Conservation (phyloP, 2,113 vertebrate genomes). For the Thymallus thymallus region DNA sequence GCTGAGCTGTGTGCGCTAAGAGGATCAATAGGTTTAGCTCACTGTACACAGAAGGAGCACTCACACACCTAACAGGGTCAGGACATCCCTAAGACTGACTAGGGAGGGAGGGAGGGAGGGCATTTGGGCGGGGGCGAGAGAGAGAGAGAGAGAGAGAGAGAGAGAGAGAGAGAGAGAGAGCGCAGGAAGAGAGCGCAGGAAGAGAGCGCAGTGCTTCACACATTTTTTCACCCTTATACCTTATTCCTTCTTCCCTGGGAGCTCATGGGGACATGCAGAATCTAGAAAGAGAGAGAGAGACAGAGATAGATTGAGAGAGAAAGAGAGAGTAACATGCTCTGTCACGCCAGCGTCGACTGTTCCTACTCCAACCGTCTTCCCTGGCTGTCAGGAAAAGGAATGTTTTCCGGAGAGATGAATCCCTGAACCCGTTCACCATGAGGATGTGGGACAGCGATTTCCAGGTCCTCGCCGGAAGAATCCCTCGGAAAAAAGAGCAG, state of each 20-base stretch:
- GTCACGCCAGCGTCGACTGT: constrained; percentile 61
- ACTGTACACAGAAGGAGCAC: constrained; percentile 66
- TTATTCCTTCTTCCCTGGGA: constrained; percentile 26
- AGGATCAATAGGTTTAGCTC: constrained; percentile 83
- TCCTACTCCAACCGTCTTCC: constrained; percentile 44
- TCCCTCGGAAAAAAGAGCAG: constrained; percentile 69
- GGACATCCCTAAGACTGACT: constrained; percentile 76
- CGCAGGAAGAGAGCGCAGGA: too few relatives aligned
- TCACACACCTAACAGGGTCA: constrained; percentile 66
- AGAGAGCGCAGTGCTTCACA: too few relatives aligned
- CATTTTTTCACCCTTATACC: too few relatives aligned
- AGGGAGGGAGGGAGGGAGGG: constrained; percentile 43
- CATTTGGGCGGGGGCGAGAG: too few relatives aligned
- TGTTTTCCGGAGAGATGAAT: constrained; percentile 66
- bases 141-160: constrained; percentile 28
- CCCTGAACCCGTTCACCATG: constrained; percentile 69
- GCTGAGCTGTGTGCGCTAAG: constrained; percentile 59
- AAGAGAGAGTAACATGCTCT: constrained; percentile 54
- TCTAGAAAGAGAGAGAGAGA: constrained; percentile 8
- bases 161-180: background rate
- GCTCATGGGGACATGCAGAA: constrained; percentile 37
- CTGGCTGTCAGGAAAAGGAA: constrained; percentile 60
- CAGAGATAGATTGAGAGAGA: too few relatives aligned
- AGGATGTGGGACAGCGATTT: constrained; percentile 73
- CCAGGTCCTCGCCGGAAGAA: constrained; percentile 72